Base-by-base conservation (phyloP, 1,140 invertebrate species). In the Ptiloglossa arizonensis region DNA sequence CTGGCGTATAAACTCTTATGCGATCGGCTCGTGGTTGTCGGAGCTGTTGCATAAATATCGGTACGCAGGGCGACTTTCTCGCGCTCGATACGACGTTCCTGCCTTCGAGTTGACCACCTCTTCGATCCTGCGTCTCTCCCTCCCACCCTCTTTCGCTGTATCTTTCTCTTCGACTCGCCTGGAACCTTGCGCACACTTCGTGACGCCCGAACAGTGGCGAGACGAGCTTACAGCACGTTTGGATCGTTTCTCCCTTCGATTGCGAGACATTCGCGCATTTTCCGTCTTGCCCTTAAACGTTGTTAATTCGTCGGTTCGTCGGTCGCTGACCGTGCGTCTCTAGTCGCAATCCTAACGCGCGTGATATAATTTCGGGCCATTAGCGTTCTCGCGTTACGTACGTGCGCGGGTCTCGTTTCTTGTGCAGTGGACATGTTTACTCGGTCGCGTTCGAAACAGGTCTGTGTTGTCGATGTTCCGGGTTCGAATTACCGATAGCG, bases 1-100 rank as follows among this genome's bases (percentile, higher is more conserved):
- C 24, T 67, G 60, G 57, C 74, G 74, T 79, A 79, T 86, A 82
- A 86, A 64, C 69, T 72, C 38, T 81, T 76, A 68, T 79, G 52
- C 50, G 69, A 70, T 71, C 59, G 59, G 35, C n/a, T 41, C 35
- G n/a, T 22, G 17, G 29, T 24, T 64, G 63, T n/a, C 29, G 24
- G 0, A n/a, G 48, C 44, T 32, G 44, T 80, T 73, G 78, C 71
- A 68, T 60, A 75, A 80, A 76, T 75, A 67, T 67, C 41, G 29
- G 13, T 19, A 41, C 48, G 59, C 13, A 52, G 57, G 41, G 1
- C 38, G 6, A 77, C 81, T 85, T 83, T 85, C 83, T 71, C 81
- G 82, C 54, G 24, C 35, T 80, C 44, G 56, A 64, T 83, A 77
- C 63, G 27, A 9, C 19, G 63, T 63, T 19, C 68, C 19, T 69